A percentile compares a stretch with the other conserved stretches of the same genome.
phyloP scores from a whole-genome alignment of 2,888 invertebrate genomes.

The Nymphalis polychloros region DNA sequence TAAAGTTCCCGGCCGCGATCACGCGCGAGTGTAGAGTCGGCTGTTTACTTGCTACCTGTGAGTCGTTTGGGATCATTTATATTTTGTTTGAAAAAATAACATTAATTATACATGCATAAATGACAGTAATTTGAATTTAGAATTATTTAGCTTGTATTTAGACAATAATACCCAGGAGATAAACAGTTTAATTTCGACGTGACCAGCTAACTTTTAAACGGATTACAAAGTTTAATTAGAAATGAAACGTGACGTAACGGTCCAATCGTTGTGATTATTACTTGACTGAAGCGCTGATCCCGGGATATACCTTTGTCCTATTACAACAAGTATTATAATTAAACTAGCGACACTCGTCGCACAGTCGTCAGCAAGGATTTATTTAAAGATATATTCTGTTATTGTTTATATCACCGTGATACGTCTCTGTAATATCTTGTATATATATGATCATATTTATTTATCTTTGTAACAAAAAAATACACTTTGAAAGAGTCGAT shows the following conservation, averaged over 20 bases:
- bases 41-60: too few species aligned
- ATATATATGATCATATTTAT: too few species aligned
- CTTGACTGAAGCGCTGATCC: slow-evolving; percentile 1
- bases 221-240: slow-evolving; percentile 31
- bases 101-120: too few species aligned
- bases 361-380: not conserved
- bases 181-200: slow-evolving; percentile 19
- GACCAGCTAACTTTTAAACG: slow-evolving; percentile 25
- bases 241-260: slow-evolving; percentile 13
- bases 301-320: not conserved
- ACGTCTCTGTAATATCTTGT: too few species aligned
- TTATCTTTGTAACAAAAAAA: too few species aligned
- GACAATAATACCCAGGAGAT: not conserved
- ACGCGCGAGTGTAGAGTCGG: too few species aligned
- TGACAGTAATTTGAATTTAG: too few species aligned
- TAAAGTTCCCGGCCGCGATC: too few species aligned
- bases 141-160: not conserved
- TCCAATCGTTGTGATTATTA: slow-evolving; percentile 7
- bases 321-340: not conserved
- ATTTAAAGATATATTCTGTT: not conserved
- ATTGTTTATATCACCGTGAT: not conserved
- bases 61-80: too few species aligned
- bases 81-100: too few species aligned
- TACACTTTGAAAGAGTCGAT: too few species aligned
- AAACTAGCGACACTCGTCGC: not conserved